Percentiles rank a stretch among this genome's conserved stretches.
Conservation (phyloP, 2,113 vertebrate species). For the Athene noctua region DNA sequence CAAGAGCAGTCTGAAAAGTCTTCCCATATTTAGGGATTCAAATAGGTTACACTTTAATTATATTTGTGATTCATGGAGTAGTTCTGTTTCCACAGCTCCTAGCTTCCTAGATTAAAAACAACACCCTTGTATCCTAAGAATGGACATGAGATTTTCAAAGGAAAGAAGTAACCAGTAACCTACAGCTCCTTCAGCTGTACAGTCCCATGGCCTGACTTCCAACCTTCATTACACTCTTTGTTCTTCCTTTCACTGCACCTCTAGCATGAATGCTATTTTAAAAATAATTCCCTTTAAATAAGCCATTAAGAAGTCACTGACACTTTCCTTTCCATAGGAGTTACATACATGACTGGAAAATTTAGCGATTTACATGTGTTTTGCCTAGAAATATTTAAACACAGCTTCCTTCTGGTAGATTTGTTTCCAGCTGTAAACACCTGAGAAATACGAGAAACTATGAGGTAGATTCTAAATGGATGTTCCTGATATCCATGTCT, state of each 20-base stretch:
- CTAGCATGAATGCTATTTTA: not conserved
- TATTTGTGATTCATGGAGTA: not conserved
- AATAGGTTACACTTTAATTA: not conserved
- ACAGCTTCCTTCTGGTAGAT: not conserved
- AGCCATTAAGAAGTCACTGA: not conserved
- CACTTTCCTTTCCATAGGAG: not conserved
- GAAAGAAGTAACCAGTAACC: not conserved
- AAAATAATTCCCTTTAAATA: not conserved
- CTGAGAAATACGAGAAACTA: not conserved
- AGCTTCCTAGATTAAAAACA: not conserved
- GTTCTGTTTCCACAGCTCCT: not conserved
- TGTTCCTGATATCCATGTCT: not conserved
- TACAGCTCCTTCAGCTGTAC: not conserved
- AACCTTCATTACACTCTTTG: not conserved
- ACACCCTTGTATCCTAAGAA: not conserved
- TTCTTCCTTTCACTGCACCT: not conserved
- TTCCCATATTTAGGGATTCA: not conserved
- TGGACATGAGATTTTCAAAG: not conserved
- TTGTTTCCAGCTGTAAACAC: not conserved
- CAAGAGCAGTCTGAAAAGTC: not conserved
- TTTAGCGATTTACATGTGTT: not conserved
- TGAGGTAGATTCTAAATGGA: not conserved
- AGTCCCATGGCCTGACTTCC: not conserved
- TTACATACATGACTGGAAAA: not conserved
- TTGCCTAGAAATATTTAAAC: not conserved